Evolutionary conservation across 2,797 vertebrate species (phyloP).

Genomic region (Florisuga fusca): DNA sequence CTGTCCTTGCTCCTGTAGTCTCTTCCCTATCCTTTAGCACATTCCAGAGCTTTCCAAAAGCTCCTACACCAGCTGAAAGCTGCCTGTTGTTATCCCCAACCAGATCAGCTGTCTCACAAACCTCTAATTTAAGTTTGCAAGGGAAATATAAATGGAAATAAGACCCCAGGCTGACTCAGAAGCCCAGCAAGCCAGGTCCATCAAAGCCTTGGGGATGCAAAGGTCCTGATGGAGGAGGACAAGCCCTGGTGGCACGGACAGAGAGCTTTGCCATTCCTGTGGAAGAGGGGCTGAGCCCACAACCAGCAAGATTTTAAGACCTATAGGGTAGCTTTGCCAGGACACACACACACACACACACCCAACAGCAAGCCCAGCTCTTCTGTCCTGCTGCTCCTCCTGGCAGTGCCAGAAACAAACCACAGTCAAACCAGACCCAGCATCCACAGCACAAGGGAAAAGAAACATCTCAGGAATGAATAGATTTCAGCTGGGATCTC

Average conservation of each 20-base stretch:
- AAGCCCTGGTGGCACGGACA: accelerated
- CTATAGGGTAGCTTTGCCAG: background rate
- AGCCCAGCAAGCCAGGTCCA: accelerated
- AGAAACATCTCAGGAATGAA: conserved; percentile 45
- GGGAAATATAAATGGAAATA: background rate
- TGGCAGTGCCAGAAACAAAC: background rate
- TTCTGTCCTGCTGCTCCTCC: background rate
- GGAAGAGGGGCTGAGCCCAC: background rate
- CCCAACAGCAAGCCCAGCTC: background rate
- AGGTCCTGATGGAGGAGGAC: background rate
- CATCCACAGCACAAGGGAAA: accelerated
- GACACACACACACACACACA: accelerated
- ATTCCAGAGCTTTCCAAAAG: background rate
- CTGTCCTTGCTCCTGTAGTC: background rate
- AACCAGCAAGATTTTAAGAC: background rate
- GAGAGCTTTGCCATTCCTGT: background rate
- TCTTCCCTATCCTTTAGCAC: background rate
- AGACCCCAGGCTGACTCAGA: background rate
- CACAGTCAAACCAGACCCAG: background rate
- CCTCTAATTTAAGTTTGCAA: background rate
- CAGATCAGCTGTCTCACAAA: background rate
- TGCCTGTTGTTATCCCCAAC: too few relatives aligned
- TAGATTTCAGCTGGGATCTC: conserved; percentile 40
- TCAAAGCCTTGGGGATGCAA: too few relatives aligned
- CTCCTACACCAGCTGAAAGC: background rate